These are phyloP conservation scores for Sycobia sp. DNA, from an alignment of 1,140 invertebrate species.

Conservation along the genomic window DNA sequence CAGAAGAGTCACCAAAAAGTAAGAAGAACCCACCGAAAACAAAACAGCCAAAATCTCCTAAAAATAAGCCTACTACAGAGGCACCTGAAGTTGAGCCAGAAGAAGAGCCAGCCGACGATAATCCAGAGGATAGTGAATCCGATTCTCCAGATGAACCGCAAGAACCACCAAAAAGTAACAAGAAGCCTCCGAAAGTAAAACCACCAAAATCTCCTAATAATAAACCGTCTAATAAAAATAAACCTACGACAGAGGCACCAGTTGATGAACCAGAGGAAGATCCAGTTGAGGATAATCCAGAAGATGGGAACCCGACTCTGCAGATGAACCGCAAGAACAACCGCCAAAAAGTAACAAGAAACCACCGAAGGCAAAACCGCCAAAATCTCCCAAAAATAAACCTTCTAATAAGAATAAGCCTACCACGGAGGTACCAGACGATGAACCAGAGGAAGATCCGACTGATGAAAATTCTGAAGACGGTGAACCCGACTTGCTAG, in stretches of 20 bases:
- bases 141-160: not conserved
- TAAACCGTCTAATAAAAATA: constrained; percentile 1
- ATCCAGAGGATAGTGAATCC: not conserved
- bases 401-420: constrained; percentile 2
- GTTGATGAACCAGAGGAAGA: constrained; percentile 1
- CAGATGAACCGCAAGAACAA: constrained; percentile 13
- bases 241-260: not conserved
- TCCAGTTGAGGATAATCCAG: constrained; percentile 1
- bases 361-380: not conserved
- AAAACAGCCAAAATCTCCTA: too few species aligned
- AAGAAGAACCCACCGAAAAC: too few species aligned
- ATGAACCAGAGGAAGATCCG: constrained; percentile 2
- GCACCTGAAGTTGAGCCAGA: not conserved
- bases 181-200: not conserved
- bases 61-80: not conserved
- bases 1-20: too few species aligned
- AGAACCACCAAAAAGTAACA: not conserved
- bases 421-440: not conserved
- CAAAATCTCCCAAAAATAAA: not conserved
- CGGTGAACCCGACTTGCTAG: not conserved
- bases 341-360: constrained; percentile 1
- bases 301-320: not conserved
- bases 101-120: not conserved
- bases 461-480: not conserved
- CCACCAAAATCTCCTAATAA: too few species aligned